These are phyloP conservation scores for Emydura subglobosa DNA, from an alignment of 2,113 vertebrate species.

Conservation along the genomic window DNA sequence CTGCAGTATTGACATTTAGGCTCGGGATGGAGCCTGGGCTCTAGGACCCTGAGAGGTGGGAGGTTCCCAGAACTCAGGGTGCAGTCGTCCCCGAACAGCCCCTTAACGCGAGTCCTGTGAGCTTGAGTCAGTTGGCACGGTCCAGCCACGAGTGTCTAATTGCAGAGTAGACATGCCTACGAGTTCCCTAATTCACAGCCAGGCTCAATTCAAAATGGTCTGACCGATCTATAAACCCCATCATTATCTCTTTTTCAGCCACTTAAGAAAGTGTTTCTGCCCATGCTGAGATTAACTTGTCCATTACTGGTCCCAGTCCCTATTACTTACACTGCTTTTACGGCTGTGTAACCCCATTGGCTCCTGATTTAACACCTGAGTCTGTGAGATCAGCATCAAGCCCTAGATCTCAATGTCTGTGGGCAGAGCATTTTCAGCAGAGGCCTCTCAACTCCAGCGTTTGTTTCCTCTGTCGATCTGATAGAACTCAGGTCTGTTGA, in stretches of 20 bases:
- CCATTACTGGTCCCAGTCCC: background rate
- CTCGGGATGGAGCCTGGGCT: background rate
- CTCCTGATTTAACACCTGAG: background rate
- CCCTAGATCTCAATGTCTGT: background rate
- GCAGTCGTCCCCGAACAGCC: background rate
- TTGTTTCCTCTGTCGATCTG: rapidly evolving
- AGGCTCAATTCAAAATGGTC: background rate
- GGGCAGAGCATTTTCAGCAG: background rate
- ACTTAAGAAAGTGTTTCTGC: background rate
- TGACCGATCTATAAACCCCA: background rate
- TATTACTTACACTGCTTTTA: background rate
- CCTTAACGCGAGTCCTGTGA: background rate
- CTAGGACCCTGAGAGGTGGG: background rate
- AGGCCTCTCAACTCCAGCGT: background rate
- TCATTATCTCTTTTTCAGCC: background rate
- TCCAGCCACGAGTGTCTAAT: background rate
- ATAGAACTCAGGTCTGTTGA: background rate
- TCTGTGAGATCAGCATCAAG: background rate
- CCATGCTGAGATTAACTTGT: rapidly evolving
- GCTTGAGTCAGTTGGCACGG: background rate
- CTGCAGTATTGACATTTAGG: background rate
- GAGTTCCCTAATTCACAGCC: rapidly evolving
- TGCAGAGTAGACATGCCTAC: background rate
- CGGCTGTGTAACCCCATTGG: background rate
- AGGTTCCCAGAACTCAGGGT: background rate